Evolutionary conservation across 2,797 vertebrate genomes (phyloP).

Genomic region (Danio albolineatus): DNA sequence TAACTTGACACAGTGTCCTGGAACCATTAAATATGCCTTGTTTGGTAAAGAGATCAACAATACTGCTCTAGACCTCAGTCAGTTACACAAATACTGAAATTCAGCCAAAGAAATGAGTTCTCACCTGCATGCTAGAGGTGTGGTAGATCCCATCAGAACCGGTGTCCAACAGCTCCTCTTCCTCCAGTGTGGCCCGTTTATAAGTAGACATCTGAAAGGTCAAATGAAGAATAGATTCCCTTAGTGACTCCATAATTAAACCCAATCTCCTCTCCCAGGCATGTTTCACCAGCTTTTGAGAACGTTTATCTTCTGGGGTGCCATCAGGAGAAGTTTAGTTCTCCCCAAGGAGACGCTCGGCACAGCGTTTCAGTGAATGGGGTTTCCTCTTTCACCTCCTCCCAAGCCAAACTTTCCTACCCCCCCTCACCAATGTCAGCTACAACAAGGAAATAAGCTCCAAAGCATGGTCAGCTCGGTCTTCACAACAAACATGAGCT

Average conservation of each 20-base stretch:
- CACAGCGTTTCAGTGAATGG: slow-evolving; percentile 28
- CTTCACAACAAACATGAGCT: slow-evolving; percentile 39
- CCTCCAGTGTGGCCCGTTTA: slow-evolving; percentile 92
- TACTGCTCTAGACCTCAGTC: background rate
- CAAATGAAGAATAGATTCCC: slow-evolving; percentile 85
- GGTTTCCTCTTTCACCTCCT: slow-evolving; percentile 55
- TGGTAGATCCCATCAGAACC: slow-evolving; percentile 86
- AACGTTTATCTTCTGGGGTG: slow-evolving; percentile 57
- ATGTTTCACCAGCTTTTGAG: slow-evolving; percentile 47
- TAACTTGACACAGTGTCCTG: background rate
- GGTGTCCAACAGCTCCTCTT: slow-evolving; percentile 92
- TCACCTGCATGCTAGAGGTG: slow-evolving; percentile 88
- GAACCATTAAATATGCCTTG: background rate
- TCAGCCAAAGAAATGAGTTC: background rate
- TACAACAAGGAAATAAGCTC: slow-evolving; percentile 30
- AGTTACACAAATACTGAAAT: background rate
- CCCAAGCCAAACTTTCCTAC: slow-evolving; percentile 49
- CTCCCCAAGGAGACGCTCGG: slow-evolving; percentile 33
- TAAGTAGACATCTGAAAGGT: slow-evolving; percentile 95
- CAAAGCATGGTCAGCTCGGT: slow-evolving; percentile 24
- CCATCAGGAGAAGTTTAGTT: slow-evolving; percentile 64
- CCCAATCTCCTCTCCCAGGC: slow-evolving; percentile 37
- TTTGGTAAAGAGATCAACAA: background rate
- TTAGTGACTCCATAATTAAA: slow-evolving; percentile 84
- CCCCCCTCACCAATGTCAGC: slow-evolving; percentile 58